Evolutionary conservation across 2,888 invertebrate genomes (phyloP).

Genomic region (Pteria penguin): DNA sequence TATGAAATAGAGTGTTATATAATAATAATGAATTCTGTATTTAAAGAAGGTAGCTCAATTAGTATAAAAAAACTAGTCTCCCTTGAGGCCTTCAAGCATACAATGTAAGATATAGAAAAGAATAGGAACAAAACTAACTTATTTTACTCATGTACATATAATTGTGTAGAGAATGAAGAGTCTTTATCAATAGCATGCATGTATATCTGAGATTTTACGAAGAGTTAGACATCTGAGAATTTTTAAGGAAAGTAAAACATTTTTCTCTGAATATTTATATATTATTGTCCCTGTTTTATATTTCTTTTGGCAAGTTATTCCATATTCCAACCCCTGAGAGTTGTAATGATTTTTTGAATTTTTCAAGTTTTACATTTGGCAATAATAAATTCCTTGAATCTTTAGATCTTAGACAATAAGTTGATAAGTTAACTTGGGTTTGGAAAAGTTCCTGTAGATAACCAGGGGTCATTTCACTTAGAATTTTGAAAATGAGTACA

Average conservation of each 20-base stretch:
- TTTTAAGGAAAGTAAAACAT: neutral
- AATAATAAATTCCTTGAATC: neutral
- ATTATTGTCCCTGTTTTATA: neutral
- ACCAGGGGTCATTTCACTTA: neutral
- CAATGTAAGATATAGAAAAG: no score
- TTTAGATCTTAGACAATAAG: neutral
- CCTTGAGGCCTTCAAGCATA: no score
- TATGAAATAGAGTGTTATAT: no score
- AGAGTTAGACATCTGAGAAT: no score
- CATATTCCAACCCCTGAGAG: neutral
- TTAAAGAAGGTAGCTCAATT: no score
- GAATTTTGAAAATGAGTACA: neutral
- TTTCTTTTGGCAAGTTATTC: neutral
- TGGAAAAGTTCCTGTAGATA: neutral
- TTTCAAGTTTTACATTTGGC: neutral
- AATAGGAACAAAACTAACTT: no score
- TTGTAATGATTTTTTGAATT: neutral
- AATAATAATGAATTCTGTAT: no score
- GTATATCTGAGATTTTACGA: no score
- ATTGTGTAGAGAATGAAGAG: no score
- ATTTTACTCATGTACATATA: no score
- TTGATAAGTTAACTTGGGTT: neutral
- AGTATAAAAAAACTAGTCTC: no score
- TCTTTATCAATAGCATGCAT: no score
- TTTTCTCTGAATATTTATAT: neutral